Percentiles rank a stretch among this genome's conserved stretches.
Conservation (phyloP, 2,888 invertebrate species). For the Eilema depressum region DNA sequence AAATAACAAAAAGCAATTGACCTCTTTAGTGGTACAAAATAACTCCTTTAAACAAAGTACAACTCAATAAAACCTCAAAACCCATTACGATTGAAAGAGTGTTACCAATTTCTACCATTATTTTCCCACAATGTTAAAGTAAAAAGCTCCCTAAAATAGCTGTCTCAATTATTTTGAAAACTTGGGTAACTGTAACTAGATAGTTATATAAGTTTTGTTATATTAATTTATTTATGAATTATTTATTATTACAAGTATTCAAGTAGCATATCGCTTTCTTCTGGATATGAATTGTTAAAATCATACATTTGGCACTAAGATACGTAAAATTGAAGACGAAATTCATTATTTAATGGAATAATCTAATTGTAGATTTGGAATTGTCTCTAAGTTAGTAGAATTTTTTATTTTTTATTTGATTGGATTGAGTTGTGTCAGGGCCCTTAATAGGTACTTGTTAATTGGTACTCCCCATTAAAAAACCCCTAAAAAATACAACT, state of each 20-base stretch:
- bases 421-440: too few species aligned
- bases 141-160: background rate
- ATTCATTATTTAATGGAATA: too few species aligned
- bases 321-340: too few species aligned
- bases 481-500: too few species aligned
- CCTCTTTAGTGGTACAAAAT: conserved; percentile 33
- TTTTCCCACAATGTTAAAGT: background rate
- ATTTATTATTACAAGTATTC: too few species aligned
- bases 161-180: background rate
- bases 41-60: conserved; percentile 33
- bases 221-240: background rate
- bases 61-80: conserved; percentile 38
- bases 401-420: too few species aligned
- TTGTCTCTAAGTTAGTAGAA: too few species aligned
- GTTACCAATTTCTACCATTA: background rate
- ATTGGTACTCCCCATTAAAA: too few species aligned
- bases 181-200: background rate
- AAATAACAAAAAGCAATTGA: conserved; percentile 30
- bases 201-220: background rate
- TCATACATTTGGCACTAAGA: background rate
- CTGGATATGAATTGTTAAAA: background rate
- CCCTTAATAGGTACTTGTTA: too few species aligned
- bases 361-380: too few species aligned
- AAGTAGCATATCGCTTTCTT: too few species aligned
- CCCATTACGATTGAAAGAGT: conserved; percentile 30